phyloP scores from a whole-genome alignment of 2,113 vertebrate species.

The Dasypus novemcinctus region DNA sequence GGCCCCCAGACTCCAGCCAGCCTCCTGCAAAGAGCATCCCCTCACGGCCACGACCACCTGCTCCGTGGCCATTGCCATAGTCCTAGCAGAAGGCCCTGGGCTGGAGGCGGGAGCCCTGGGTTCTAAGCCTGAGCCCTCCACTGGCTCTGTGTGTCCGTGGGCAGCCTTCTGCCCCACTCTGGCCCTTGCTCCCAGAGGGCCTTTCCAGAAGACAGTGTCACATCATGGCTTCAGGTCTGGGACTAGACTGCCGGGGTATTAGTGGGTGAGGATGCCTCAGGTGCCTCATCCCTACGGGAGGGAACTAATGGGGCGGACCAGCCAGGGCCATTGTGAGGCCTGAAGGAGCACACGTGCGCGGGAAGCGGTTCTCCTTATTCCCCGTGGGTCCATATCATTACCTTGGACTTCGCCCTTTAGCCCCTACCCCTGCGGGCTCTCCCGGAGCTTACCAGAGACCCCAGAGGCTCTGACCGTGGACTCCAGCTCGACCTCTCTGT shows the following conservation, averaged over 20 bases:
- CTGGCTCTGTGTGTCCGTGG: neutral
- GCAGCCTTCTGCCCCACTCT: neutral
- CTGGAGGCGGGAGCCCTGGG: neutral
- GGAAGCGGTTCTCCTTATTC: neutral
- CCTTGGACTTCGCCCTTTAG: neutral
- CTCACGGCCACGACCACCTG: accelerated
- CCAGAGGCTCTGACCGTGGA: neutral
- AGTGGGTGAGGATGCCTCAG: neutral
- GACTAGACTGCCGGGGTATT: neutral
- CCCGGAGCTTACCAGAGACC: neutral
- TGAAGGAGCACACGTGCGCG: accelerated
- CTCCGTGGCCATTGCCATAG: neutral
- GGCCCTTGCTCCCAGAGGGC: neutral
- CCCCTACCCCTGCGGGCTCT: neutral
- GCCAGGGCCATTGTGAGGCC: neutral
- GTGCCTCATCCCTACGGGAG: neutral
- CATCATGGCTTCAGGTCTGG: neutral
- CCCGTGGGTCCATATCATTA: neutral
- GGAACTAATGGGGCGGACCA: accelerated
- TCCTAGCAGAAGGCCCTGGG: no score
- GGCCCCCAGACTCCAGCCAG: neutral
- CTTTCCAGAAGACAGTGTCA: neutral
- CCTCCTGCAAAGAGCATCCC: neutral
- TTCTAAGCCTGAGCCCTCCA: neutral
- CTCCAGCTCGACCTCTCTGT: neutral